Conservation (phyloP, 2,888 invertebrate species). For the Cetonia aurata region DNA sequence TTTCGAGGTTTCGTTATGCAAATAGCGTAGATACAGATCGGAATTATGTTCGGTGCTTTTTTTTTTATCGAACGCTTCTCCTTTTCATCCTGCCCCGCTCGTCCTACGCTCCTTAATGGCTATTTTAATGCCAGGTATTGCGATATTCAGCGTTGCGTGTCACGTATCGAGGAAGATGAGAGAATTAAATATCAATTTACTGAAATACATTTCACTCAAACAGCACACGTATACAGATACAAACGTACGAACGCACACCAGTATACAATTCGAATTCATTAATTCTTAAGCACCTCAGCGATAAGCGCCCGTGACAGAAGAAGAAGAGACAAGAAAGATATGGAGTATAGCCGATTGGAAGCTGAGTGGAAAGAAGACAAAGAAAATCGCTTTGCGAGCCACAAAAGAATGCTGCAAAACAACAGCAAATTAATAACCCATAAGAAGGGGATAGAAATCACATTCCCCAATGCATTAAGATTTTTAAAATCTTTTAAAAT, state of each 20-base stretch:
- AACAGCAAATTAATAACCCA: constrained; percentile 45
- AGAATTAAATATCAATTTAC: constrained; percentile 63
- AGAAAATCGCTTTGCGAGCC: constrained; percentile 58
- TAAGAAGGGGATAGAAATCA: constrained; percentile 32
- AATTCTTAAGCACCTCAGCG: constrained; percentile 60
- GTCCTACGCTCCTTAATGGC: constrained; percentile 40
- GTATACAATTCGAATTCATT: constrained; percentile 60
- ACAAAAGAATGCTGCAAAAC: constrained; percentile 61
- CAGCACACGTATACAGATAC: constrained; percentile 51
- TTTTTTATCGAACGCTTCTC: constrained; percentile 45
- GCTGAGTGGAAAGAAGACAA: constrained; percentile 53
- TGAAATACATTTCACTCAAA: constrained; percentile 60
- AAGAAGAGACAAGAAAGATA: constrained; percentile 52
- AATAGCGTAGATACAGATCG: constrained; percentile 41
- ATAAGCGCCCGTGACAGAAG: constrained; percentile 59
- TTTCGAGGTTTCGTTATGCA: constrained; percentile 41
- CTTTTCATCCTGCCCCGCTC: constrained; percentile 39
- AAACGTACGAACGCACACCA: not conserved
- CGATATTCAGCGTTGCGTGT: constrained; percentile 54
- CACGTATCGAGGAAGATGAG: constrained; percentile 54
- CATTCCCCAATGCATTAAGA: not conserved
- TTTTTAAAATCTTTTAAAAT: too few species aligned
- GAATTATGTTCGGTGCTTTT: constrained; percentile 42
- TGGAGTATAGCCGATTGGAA: constrained; percentile 24
- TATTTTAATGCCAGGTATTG: constrained; percentile 44